A percentile compares a stretch with the other conserved stretches of the same genome.
Conservation (phyloP, 2,113 vertebrate species). For the Siniperca chuatsi region DNA sequence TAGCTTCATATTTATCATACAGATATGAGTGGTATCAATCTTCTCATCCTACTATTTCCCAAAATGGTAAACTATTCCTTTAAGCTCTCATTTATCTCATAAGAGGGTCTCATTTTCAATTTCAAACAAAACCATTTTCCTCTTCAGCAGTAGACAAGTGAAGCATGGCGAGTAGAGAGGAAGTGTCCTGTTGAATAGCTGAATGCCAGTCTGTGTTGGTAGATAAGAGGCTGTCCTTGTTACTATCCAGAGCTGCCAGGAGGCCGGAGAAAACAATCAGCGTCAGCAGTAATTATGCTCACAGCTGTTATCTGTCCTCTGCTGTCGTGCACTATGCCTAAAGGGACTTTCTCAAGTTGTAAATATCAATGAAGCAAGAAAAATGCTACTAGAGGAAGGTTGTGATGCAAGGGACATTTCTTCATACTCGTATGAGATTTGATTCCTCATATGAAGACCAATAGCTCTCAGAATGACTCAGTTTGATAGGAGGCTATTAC, state of each 20-base stretch:
- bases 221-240: slow-evolving; percentile 64
- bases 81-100: background rate
- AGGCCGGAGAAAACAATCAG: slow-evolving; percentile 47
- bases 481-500: background rate
- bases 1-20: too few species aligned
- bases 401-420: background rate
- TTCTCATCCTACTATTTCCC: too few species aligned
- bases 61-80: background rate
- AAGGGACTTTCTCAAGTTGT: slow-evolving; percentile 15
- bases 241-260: slow-evolving; percentile 58
- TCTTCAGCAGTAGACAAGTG: background rate
- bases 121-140: background rate
- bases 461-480: background rate
- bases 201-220: slow-evolving; percentile 33
- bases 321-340: slow-evolving; percentile 11
- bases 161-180: background rate
- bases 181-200: slow-evolving; percentile 21
- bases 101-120: background rate
- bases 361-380: slow-evolving; percentile 35
- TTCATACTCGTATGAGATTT: background rate
- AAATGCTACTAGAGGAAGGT: background rate
- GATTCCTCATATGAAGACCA: background rate
- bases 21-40: background rate
- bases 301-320: slow-evolving; percentile 48
- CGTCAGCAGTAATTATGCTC: slow-evolving; percentile 49